Base-by-base conservation (phyloP, 2,113 vertebrate species). In the Chamaea fasciata region DNA sequence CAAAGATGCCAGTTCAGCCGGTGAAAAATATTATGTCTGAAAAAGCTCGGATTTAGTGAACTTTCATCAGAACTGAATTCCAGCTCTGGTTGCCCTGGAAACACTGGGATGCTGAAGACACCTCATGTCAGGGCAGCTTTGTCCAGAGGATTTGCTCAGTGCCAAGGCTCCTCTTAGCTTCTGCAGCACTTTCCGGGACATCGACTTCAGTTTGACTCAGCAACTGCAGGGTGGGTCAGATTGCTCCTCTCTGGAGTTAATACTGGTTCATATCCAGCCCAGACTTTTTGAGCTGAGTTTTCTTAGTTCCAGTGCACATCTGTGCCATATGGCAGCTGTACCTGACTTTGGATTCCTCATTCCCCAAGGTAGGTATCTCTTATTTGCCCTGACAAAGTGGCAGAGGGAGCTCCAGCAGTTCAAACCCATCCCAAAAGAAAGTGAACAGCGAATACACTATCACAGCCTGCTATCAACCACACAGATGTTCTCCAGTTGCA, bases 1-100 rank as follows among this genome's bases (percentile, higher is more conserved):
- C 70, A 79, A 65, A 87, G 65, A 76, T 50, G 35, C 47, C 77
- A 26, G 63, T 71, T 93, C 83, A 78, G 44, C 35, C 0, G 13
- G 56, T 42, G 73, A 92, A 91, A 91, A 95, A 89, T 60, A 84
- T 78, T 67, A 64, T 83, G 80, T 87, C 76, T 91, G 86, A 93
- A 94, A 71, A 39, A 90, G 39, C 71, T 83, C 0, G 0, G 52
- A 60, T 94, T 87, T 71, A 19, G 80, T 93, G 95, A 92, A 94
- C 83, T 92, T 90, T 56, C 76, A 50, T 69, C 59, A 65, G 49
- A 42, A 79, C 31, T 73, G 42, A 90, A 85, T 94, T 92, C 41
- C 75, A 77, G 50, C 71, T 86, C 64, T 70, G 33, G 83, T 75
- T 94, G 56, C 79, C 86, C 64, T 82, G 69, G 94, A 83, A 94